Evolutionary conservation across 2,113 vertebrate species (phyloP), one percentile per base, ranked within the genome.

Genomic region (Lagenorhynchus albirostris): DNA sequence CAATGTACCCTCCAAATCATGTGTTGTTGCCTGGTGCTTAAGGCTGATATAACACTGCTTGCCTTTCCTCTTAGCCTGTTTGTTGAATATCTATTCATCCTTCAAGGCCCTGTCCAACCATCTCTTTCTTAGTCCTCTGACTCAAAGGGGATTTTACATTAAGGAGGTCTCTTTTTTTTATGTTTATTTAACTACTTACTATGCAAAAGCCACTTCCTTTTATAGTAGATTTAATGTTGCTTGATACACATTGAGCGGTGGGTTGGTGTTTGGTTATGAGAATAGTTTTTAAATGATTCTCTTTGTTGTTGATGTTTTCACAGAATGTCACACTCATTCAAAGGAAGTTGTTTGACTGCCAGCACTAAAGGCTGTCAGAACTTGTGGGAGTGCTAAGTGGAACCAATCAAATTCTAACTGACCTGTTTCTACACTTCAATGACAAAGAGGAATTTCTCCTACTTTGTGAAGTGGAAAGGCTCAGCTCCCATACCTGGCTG

Each of bases 391-490:
- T 91, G 70, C 85, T 96, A 96, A 96, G 70, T 96, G 84, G 60
- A 95, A 68, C 81, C 83, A 94, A 91, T 91, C 95, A 96, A 96
- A 96, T 17, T 89, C 94, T 93, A 97, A 74, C 81, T 92, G 92
- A 94, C 94, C 94, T 82, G n/a, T 41, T 96, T 91, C 88, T 90
- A 70, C 36, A 82, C 93, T 94, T 94, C 92, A 96, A 0, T 86
- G 74, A 97, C 96, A 96, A 97, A 95, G 89, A 96, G 87, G 93
- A 96, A 96, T 95, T 86, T 96, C 58, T 96, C 77, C n/a, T 70
- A 23, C 80, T 97, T 79, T 93, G 55, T 85, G 87, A 89, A 89
- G 8, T 68, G 41, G 77, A 90, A 76, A 95, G 38, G 9, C 41
- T 87, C 20, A 15, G 10, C 60, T 87, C 80, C 80, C 50, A 77